Percentiles rank a stretch among this genome's conserved stretches.
Evolutionary conservation across 2,797 vertebrate genomes (phyloP).

Genomic region (Zalophus californianus): DNA sequence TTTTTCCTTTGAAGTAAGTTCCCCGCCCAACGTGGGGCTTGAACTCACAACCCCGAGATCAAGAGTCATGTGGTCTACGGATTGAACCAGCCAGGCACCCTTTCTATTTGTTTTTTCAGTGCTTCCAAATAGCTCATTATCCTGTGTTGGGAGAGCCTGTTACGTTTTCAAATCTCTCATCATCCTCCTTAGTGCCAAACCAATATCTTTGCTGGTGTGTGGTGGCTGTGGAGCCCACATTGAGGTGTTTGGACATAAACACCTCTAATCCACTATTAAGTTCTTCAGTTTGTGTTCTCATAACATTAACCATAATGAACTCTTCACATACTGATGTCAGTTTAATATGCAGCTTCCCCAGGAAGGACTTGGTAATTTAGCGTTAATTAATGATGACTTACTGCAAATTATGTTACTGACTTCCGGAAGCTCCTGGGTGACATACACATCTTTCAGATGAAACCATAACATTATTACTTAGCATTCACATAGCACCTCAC

Average conservation of each 20-base stretch:
- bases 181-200: constrained; percentile 32
- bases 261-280: constrained; percentile 85
- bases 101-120: background rate
- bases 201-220: background rate
- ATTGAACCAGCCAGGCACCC: background rate
- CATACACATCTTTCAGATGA: constrained; percentile 69
- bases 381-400: constrained; percentile 89
- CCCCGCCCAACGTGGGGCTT: background rate
- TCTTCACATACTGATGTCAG: constrained; percentile 84
- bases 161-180: background rate
- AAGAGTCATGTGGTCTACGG: background rate
- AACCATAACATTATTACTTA: constrained; percentile 76
- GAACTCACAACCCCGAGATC: background rate
- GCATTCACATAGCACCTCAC: constrained; percentile 51
- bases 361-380: constrained; percentile 85
- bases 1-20: background rate
- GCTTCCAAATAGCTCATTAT: background rate
- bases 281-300: constrained; percentile 84
- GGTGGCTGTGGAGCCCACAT: background rate
- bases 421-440: constrained; percentile 85
- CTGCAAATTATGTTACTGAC: constrained; percentile 87
- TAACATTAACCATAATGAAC: constrained; percentile 86
- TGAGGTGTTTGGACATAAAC: constrained; percentile 82
- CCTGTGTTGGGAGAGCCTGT: background rate
- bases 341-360: constrained; percentile 83